Base-by-base conservation (phyloP, 1,140 invertebrate genomes). In the Capitella teleta region DNA sequence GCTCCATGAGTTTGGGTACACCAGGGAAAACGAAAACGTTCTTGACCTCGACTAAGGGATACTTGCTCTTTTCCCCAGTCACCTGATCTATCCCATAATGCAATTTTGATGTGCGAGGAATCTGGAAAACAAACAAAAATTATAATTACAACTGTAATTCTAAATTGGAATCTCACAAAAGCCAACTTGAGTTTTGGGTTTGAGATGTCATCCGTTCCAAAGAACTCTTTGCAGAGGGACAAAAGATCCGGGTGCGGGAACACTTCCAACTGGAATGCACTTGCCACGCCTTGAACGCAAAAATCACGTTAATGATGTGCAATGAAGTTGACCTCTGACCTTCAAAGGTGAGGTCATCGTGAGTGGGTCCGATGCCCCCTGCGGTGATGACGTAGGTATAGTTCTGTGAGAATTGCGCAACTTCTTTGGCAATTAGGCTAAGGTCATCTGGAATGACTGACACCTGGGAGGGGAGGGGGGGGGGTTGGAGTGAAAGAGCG, bases 321-420 rank as follows among this genome's bases (percentile, higher is more conserved):
- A 1, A 12, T 40, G 38, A 40, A 5, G 21, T 18, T 5, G 38
- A 21, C 16, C 16, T 37, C 37, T 23, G 53, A 66, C 64, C 84
- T 76, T 82, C 79, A 72, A 83, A 87, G 18, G 86, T 88, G 51
- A 85, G 72, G 70, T 89, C 86, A 72, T 89, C 86, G 66, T 89
- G 86, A 34, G 86, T 88, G 4, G 85, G 84, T 21, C 86, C 86
- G 58, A 89, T 80, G 28, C 85, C 85, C 37, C 86, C 86, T 2
- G 82, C 79, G 1, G 85, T 87, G 36, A 88, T 76, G 28, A 89
- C 85, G 72, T 82, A 71, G 41, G 73, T 75, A 61, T 61, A 80
- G 24, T 54, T 53, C 23, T 70, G 59, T 5, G 83, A 85, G 67
- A 85, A 85, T 34, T 75, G 48, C 41, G 62, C 61, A 4, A 88